Evolutionary conservation across 2,888 invertebrate species (phyloP), one percentile per base, ranked within the genome.

Genomic region (Campopleginae sp.): DNA sequence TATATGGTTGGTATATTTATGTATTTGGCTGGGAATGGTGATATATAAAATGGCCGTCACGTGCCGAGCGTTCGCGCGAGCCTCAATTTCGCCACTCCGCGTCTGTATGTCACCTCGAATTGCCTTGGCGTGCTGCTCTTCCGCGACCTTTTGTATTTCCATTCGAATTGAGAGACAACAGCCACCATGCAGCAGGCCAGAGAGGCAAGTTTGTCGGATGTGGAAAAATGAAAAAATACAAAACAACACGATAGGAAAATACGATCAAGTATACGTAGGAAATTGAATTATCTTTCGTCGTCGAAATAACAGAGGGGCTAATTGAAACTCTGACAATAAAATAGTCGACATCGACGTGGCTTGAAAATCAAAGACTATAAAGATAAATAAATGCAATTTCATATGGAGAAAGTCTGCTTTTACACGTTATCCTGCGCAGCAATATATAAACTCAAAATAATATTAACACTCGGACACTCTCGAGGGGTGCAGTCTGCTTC

Each of bases 61-160:
- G 42, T 77, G 42, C 38, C 23, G 42, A n/a, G n/a, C 38, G 38
- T 71, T 58, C 27, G 48, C 38, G 66, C 54, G 65, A 66, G 76
- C 77, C 54, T 68, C 66, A 66, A 71, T 80, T 74, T 77, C 75
- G 51, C 61, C 68, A 77, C 77, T 80, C 80, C 46, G 63, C 66
- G 70, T 58, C 70, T 54, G 75, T 71, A 68, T 63, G 81, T 85
- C 81, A 76, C 51, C 78, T 63, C 78, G 46, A 76, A 85, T 85
- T 84, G 79, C 81, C 78, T 84, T 82, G 76, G 77, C 80, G 83
- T 38, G 33, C 38, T 38, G 38, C 74, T 66, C 48, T n/a, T n/a
- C n/a, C n/a, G n/a, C 77, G 71, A 74, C 58, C 38, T 71, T 79
- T 74, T 78, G 86, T 77, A 85, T 88, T 85, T 86, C 75, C 72